These are phyloP conservation scores for Acanthurus lineatus DNA, from an alignment of 2,797 vertebrate genomes.

Conservation along the genomic window DNA sequence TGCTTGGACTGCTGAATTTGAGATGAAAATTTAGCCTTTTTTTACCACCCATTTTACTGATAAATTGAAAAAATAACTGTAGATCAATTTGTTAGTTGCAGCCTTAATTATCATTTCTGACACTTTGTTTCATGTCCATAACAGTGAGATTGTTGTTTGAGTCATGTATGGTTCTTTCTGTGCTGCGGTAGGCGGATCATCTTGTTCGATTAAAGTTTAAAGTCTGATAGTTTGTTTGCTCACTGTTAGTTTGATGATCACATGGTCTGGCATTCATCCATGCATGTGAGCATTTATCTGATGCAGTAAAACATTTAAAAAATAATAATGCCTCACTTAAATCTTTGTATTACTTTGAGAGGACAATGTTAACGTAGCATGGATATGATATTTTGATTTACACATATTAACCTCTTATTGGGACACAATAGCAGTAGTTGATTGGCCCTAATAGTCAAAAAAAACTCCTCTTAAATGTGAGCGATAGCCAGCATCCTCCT, in stretches of 20 bases:
- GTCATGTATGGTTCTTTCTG: background rate
- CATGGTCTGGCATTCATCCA: too few species aligned
- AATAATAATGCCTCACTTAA: background rate
- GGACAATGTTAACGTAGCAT: background rate
- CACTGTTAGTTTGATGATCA: background rate
- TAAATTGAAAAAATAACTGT: too few species aligned
- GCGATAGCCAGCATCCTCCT: slow-evolving; percentile 14
- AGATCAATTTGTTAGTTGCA: background rate
- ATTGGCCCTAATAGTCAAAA: slow-evolving; percentile 22
- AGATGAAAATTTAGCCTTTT: too few species aligned
- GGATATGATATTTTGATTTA: background rate
- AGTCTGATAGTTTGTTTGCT: slow-evolving; percentile 58
- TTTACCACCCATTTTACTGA: too few species aligned
- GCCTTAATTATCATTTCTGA: background rate
- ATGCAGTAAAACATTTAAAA: background rate
- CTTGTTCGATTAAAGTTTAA: slow-evolving; percentile 41
- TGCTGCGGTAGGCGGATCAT: background rate
- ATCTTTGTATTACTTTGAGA: background rate
- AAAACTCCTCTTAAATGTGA: background rate
- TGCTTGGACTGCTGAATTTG: too few species aligned
- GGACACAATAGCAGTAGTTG: background rate
- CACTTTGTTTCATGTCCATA: too few species aligned
- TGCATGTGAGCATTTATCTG: background rate
- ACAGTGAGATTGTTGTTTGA: background rate
- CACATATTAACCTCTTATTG: background rate